Conservation (phyloP, 2,113 vertebrate species). For the Callipepla californica region DNA sequence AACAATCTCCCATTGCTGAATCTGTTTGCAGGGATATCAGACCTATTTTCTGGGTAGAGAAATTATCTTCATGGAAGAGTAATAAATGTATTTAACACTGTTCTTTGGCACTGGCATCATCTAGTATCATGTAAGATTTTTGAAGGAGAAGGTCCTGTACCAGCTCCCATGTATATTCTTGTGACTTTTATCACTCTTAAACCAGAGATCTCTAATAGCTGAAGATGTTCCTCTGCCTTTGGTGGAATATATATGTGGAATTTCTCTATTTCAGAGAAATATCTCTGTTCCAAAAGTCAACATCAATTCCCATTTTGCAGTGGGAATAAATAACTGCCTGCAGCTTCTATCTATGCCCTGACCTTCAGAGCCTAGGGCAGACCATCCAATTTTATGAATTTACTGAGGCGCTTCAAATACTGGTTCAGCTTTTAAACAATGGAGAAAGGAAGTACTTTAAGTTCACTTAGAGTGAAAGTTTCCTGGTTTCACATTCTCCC, state of each 20-base stretch:
- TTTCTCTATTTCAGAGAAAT: not conserved
- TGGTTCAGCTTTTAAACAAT: not conserved
- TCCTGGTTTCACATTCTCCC: not conserved
- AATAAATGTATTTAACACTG: not conserved
- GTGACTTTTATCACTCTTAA: not conserved
- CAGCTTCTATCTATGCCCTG: not conserved
- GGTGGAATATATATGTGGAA: not conserved
- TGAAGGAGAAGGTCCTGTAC: not conserved
- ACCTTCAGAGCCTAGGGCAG: not conserved
- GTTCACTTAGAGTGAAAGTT: not conserved
- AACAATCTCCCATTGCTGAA: not conserved
- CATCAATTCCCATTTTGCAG: not conserved
- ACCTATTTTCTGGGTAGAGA: accelerated
- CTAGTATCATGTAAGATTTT: not conserved
- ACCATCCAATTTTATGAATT: not conserved
- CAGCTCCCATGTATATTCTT: not conserved
- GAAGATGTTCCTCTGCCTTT: not conserved
- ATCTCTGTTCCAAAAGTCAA: not conserved
- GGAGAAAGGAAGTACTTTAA: accelerated
- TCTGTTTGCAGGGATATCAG: not conserved
- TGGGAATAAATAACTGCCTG: not conserved
- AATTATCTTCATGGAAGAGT: not conserved
- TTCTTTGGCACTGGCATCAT: not conserved
- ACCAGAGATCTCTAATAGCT: not conserved
- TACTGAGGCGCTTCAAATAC: not conserved